Evolutionary conservation across 2,797 vertebrate genomes (phyloP).

Genomic region (Esox lucius): DNA sequence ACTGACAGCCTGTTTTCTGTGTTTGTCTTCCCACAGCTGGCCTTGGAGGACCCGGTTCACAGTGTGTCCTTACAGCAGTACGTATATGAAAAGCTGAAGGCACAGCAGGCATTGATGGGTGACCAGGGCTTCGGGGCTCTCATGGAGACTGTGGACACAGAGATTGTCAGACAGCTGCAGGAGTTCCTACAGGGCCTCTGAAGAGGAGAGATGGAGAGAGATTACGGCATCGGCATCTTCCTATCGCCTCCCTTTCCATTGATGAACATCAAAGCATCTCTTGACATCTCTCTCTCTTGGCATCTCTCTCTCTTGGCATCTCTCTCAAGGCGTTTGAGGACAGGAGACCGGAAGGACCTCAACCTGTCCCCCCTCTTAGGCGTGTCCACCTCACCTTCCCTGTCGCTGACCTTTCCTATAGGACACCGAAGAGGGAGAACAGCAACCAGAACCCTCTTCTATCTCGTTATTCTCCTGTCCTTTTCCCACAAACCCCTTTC

Average conservation of each 20-base stretch:
- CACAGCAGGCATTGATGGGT: conserved; percentile 89
- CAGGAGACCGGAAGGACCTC: not conserved
- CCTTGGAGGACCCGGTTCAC: conserved; percentile 94
- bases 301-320: not conserved
- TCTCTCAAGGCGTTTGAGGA: not conserved
- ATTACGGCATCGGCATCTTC: not conserved
- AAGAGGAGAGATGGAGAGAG: conserved; percentile 26
- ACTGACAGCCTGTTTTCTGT: conserved; percentile 8
- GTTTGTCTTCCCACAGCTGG: conserved; percentile 75
- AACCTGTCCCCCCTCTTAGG: conserved; percentile 45
- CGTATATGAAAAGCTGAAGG: conserved; percentile 94
- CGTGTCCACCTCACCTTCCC: conserved; percentile 31
- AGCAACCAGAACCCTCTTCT: conserved; percentile 12
- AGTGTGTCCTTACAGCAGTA: conserved; percentile 92
- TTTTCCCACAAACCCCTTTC: conserved; percentile 27
- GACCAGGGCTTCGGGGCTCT: conserved; percentile 88
- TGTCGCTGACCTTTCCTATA: not conserved
- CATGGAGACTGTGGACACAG: conserved; percentile 96
- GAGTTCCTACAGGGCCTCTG: conserved; percentile 91
- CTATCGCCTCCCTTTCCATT: conserved; percentile 6
- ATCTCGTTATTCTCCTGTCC: conserved; percentile 20
- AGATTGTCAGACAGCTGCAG: conserved; percentile 92
- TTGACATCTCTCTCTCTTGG: not conserved
- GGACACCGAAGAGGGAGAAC: not conserved
- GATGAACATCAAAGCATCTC: conserved; percentile 1